Conservation (phyloP, 2,113 vertebrate species). For the Malurus melanocephalus region DNA sequence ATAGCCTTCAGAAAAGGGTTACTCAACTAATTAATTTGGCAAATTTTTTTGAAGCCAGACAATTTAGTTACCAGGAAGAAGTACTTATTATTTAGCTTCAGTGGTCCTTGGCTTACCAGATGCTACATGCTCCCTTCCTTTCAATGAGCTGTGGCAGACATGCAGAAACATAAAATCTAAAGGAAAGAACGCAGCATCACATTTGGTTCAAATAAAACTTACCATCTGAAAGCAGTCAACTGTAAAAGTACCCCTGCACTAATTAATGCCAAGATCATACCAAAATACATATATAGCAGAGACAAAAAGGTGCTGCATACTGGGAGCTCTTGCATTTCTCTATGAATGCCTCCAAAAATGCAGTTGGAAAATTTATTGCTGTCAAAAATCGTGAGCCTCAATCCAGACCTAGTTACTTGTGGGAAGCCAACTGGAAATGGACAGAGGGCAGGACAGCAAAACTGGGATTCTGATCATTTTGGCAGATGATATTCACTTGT, state of each 20-base stretch:
- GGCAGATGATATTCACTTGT: background rate
- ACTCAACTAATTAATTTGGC: background rate
- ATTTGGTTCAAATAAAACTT: background rate
- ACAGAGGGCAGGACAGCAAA: background rate
- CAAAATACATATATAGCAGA: background rate
- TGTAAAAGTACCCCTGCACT: background rate
- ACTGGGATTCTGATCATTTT: background rate
- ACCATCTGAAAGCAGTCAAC: background rate
- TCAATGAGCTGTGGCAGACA: background rate
- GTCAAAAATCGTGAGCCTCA: background rate
- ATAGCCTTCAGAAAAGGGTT: background rate
- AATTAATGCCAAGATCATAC: background rate
- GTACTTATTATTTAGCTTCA: background rate
- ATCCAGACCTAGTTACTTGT: background rate
- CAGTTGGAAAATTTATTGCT: background rate
- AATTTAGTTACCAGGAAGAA: background rate
- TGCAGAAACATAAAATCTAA: background rate
- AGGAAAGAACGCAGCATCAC: background rate
- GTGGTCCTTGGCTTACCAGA: background rate
- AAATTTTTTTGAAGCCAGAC: background rate
- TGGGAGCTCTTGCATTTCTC: background rate
- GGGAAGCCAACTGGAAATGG: background rate
- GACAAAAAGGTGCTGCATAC: background rate
- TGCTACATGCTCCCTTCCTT: background rate
- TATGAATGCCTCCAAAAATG: background rate